Evolutionary conservation across 1,140 invertebrate species (phyloP), one percentile per base, ranked within the genome.

Genomic region (Octopus sinensis): DNA sequence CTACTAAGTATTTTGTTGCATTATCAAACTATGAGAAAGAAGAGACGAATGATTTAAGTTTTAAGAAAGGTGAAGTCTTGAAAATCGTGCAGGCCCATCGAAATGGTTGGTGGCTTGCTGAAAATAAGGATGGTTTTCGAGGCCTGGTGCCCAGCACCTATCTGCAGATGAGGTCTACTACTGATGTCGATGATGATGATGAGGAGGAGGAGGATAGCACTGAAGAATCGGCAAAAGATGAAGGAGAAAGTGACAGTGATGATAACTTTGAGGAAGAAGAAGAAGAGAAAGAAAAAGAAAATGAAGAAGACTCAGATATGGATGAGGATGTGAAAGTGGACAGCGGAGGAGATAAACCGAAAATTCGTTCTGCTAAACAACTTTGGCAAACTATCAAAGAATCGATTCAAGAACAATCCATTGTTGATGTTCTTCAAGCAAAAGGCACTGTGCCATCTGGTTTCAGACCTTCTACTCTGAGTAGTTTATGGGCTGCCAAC

Each of bases 391-490:
- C 84, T 76, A 82, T 90, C 4, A 88, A 84, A 82, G 86, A 85
- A 75, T 86, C 87, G 10, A 76, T 89, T 9, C 84, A 82, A 54
- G 89, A 89, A 86, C 87, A 88, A 84, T 81, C 79, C 78, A 51
- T 7, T 5, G 9, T 30, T 51, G 90, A 91, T 85, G 90, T 91
- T 0, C 83, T 91, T 12, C 89, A 91, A 84, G 89, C 89, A 9
- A 81, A 90, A 82, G 90, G 90, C 9, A 89, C 90, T 79, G 85
- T 90, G 1, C 90, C 90, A 30, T 88, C 89, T 17, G 90, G 90
- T 9, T 91, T 90, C 81, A 83, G 90, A 80, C 76, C 76, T 12
- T 88, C 89, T 30, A 90, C 89, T 13, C 79, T 90, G 6, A 83
- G 82, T 53, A 73, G 51, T 75, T 53, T 62, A 77, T 81, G 68